Evolutionary conservation across 2,888 invertebrate species (phyloP), one percentile per base, ranked within the genome.

Genomic region (Myopa tessellatipennis): DNA sequence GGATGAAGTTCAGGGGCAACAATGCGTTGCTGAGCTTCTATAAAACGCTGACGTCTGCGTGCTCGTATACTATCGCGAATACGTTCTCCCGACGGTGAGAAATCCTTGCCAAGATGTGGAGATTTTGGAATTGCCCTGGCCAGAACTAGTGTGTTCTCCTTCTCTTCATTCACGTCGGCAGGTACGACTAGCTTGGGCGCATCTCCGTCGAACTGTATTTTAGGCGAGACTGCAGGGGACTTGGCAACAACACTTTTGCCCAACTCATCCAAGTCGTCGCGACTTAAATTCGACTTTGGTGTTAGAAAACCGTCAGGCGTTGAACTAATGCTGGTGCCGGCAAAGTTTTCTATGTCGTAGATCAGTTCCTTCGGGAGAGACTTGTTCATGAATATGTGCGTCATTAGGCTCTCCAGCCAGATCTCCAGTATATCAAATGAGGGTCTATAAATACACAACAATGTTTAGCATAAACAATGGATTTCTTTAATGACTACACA

Each of bases 361-460:
- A 95, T 91, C 60, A 96, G 90, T 82, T 94, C 92, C 7, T 91
- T 89, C 1, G 95, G 94, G 74, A 93, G 86, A 0, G 93, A 90
- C 78, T 91, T 92, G 2, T 93, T 92, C 16, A 92, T 91, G 0
- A 93, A 92, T 77, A 95, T 89, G 84, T 95, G 94, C 91, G 93
- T 93, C 38, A 93, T 93, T 70, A 96, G 89, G 50, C 93, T 93
- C 87, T 95, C 94, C 74, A 97, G 90, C 97, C 97, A 97, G n/a
- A 94, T 93, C 89, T 95, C 94, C 87, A 96, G 92, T 55, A 95
- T 93, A 86, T 97, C 96, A 90, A 97, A 97, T 0, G 96, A 94
- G 0, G 97, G 97, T 85, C 96, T 95, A 77, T 26, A 85, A 84
- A 58, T 60, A 55, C 10, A 4, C 10, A 5, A 55, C 26, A 26